Evolutionary conservation across 2,888 invertebrate species (phyloP), one percentile per base, ranked within the genome.

Genomic region (Thereva unica): DNA sequence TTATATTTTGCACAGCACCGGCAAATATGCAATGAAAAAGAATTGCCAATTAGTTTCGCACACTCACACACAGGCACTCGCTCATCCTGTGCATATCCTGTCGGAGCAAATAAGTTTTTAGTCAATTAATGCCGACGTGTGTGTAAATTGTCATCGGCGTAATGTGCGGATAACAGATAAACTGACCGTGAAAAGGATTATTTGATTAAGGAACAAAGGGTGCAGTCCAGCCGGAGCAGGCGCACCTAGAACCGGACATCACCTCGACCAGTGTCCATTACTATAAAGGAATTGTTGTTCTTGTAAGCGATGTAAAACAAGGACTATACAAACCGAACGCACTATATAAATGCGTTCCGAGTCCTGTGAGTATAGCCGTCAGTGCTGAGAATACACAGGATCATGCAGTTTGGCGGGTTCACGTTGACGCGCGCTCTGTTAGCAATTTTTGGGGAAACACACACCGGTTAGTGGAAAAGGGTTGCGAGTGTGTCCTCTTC

Each of bases 51-150:
- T 57, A 44, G 37, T 23, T 23, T 23, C 23, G 3, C 35, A 6
- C n/a, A 37, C 57, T 37, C 45, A 23, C 45, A 5, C 45, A 45
- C 34, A n/a, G n/a, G n/a, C n/a, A n/a, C n/a, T n/a, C n/a, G n/a
- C n/a, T n/a, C n/a, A 45, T 44, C 45, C 44, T 37, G 6, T 40
- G 45, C 12, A 2, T 47, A 41, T 54, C n/a, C 10, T 53, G 41
- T 12, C 10, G 8, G n/a, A 45, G 45, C 6, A 54, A 64, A 64
- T 54, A 52, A 38, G 47, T 64, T 64, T 54, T 12, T 23, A 35
- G 49, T 34, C 8, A 10, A 49, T 34, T 45, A 37, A 45, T 42
- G 23, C 55, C 23, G 23, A 23, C 23, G 23, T 23, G 23, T 23
- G 23, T 23, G 42, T 2, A 42, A 7, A 59, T 6, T 52, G 12